phyloP scores from a whole-genome alignment of 1,140 invertebrate species.

The Leptinotarsa defecta region DNA sequence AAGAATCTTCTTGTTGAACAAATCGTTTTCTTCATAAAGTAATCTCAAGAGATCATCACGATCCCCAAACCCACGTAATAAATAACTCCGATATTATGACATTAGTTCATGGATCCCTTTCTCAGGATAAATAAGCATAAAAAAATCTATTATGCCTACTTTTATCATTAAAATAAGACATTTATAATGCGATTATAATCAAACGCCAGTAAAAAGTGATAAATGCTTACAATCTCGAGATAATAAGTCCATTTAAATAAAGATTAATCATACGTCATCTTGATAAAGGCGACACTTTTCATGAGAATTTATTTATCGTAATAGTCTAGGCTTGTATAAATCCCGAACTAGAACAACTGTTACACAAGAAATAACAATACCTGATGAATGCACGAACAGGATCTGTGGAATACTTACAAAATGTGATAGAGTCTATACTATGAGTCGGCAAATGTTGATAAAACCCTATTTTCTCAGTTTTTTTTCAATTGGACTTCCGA shows the following conservation, averaged over 20 bases:
- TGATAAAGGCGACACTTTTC: constrained; percentile 7
- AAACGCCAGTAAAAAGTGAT: constrained; percentile 10
- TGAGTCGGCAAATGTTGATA: too few relatives aligned
- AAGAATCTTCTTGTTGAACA: neutral
- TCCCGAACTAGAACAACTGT: constrained; percentile 2
- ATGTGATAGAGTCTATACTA: neutral
- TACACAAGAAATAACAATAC: constrained; percentile 8
- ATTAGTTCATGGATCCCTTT: neutral
- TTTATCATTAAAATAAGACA: constrained; percentile 3
- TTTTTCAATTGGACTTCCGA: too few relatives aligned
- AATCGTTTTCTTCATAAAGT: neutral
- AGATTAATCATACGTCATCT: constrained; percentile 12
- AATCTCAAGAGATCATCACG: neutral
- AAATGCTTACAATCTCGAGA: constrained; percentile 8
- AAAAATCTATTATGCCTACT: neutral
- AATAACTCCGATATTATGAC: neutral
- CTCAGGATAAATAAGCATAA: neutral
- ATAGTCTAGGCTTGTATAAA: neutral
- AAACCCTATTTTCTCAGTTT: too few relatives aligned
- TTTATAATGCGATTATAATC: constrained; percentile 16
- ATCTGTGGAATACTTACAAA: neutral
- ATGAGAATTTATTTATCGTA: neutral
- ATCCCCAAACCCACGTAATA: neutral
- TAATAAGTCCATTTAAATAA: constrained; percentile 7
- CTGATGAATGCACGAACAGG: neutral